These are phyloP conservation scores for Rhogogaster chlorosoma DNA, from an alignment of 2,888 invertebrate genomes.

Conservation along the genomic window DNA sequence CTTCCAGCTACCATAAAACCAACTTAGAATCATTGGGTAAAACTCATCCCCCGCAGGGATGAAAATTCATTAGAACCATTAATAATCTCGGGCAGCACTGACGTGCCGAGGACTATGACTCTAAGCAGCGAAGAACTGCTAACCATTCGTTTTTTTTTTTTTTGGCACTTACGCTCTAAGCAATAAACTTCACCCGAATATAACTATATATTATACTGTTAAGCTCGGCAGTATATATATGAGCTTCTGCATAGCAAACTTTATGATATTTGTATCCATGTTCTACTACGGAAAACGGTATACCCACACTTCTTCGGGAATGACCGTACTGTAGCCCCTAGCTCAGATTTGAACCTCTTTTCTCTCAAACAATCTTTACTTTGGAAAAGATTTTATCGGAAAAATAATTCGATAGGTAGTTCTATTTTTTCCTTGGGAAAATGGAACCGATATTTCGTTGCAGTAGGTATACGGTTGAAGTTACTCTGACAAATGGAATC, in stretches of 20 bases:
- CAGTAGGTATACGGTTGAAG: not conserved
- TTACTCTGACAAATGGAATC: conserved; percentile 16
- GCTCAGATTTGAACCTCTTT: not conserved
- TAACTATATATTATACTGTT: not conserved
- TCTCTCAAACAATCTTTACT: not conserved
- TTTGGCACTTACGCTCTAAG: not conserved
- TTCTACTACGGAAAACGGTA: not conserved
- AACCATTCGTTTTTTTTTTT: not conserved
- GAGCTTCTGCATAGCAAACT: not conserved
- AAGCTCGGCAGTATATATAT: not conserved
- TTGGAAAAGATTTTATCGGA: conserved; percentile 16
- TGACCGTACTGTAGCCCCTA: not conserved
- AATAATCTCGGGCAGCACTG: not conserved
- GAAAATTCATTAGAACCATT: not conserved
- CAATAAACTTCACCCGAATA: not conserved
- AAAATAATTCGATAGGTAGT: conserved; percentile 8
- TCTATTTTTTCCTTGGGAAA: not conserved
- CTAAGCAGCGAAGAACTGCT: not conserved
- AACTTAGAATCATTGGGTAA: not conserved
- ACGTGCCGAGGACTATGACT: not conserved
- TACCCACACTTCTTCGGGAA: not conserved
- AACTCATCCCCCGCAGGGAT: not conserved
- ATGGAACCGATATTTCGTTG: conserved; percentile 1
- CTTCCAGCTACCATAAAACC: not conserved
- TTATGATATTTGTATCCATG: not conserved